Percentiles rank a stretch among this genome's conserved stretches.
phyloP scores from a whole-genome alignment of 2,888 invertebrate species.

The Pinctada fucata region DNA sequence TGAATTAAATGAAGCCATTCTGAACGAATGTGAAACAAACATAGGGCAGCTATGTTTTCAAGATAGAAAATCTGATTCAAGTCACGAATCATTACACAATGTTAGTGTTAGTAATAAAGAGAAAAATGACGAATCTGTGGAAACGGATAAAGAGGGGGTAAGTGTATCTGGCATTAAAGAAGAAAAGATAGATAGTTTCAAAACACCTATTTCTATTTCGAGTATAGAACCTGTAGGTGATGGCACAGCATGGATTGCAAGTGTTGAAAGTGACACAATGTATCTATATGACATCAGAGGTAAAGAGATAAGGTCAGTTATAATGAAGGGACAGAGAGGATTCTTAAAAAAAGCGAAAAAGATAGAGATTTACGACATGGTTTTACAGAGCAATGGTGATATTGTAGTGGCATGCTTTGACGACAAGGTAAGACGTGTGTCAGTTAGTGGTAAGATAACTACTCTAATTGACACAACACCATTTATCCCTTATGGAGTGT shows the following conservation, averaged over 20 bases:
- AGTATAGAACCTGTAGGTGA: neutral
- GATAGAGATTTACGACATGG: neutral
- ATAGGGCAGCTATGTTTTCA: neutral
- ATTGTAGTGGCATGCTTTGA: neutral
- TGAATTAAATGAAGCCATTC: no score
- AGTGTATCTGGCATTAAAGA: neutral
- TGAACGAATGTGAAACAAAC: no score
- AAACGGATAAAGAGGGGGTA: no score
- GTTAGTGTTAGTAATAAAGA: no score
- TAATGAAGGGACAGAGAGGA: neutral
- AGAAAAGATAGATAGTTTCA: neutral
- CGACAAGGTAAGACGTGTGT: neutral
- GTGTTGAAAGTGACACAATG: neutral
- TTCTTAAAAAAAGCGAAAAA: neutral
- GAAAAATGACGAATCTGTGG: no score
- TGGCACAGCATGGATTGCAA: neutral
- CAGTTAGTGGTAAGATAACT: no score
- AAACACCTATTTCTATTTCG: neutral
- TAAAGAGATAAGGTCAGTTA: neutral
- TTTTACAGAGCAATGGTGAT: neutral
- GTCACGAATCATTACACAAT: no score
- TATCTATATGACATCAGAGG: neutral
- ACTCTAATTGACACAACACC: no score
- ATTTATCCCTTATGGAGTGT: no score
- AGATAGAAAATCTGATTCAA: no score